These are phyloP conservation scores for Atta texana DNA, from an alignment of 1,140 invertebrate genomes.

Conservation along the genomic window DNA sequence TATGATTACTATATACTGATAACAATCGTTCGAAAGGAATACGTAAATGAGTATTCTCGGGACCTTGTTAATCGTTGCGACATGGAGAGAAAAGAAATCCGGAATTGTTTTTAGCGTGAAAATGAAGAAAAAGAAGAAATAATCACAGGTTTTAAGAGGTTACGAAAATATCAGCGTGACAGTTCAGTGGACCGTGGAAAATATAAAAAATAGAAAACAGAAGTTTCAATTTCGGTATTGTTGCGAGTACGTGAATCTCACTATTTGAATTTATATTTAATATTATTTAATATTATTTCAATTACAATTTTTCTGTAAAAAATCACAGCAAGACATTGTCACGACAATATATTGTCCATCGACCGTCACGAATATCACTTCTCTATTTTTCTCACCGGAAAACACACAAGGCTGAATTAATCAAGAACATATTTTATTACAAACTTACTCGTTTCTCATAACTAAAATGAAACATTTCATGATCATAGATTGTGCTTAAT, in stretches of 20 bases:
- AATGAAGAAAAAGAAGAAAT: background rate
- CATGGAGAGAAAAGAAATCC: background rate
- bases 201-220: background rate
- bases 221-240: conserved; percentile 13
- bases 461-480: background rate
- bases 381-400: background rate
- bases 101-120: background rate
- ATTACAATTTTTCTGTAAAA: conserved; percentile 19
- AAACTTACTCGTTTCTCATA: background rate
- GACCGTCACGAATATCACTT: background rate
- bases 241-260: background rate
- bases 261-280: conserved; percentile 1
- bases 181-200: conserved; percentile 11
- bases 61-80: background rate
- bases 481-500: background rate
- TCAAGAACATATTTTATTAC: background rate
- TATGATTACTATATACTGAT: background rate
- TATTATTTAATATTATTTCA: background rate
- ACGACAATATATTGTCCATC: background rate
- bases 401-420: background rate
- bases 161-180: background rate
- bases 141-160: conserved; percentile 10
- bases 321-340: background rate
- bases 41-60: background rate
- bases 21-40: background rate